Percentiles rank a stretch among this genome's conserved stretches.
Conservation (phyloP, 2,888 invertebrate species). For the Camponotus fellah region DNA sequence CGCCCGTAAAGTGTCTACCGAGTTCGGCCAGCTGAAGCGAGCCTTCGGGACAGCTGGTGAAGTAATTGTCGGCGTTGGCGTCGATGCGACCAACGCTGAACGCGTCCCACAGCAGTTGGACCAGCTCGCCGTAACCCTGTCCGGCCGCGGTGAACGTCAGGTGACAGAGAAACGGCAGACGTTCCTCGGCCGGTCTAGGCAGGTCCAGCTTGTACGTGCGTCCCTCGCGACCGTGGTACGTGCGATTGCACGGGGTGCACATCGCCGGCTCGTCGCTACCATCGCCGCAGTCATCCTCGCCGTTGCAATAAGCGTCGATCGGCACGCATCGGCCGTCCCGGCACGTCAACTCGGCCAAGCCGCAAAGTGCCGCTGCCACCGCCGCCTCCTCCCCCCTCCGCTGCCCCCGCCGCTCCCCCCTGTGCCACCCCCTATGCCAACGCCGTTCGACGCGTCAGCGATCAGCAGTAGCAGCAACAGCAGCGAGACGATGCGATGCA, state of each 20-base stretch:
- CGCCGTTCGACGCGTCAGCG: constrained; percentile 57
- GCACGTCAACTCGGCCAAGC: constrained; percentile 93
- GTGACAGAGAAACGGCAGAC: constrained; percentile 95
- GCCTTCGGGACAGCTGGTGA: constrained; percentile 94
- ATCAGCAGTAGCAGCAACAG: constrained; percentile 67
- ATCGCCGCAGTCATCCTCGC: constrained; percentile 94
- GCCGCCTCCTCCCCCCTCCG: not conserved
- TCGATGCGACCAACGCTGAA: constrained; percentile 95
- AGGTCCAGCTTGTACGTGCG: constrained; percentile 91
- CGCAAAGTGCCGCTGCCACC: constrained; percentile 88
- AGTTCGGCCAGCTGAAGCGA: constrained; percentile 95
- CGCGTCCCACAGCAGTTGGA: constrained; percentile 95
- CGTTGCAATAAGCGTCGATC: constrained; percentile 95
- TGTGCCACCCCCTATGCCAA: constrained; percentile 10
- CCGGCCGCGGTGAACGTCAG: constrained; percentile 97
- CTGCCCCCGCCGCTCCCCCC: not conserved
- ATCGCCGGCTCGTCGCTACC: constrained; percentile 94
- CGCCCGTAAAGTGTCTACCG: constrained; percentile 95
- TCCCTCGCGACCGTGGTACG: constrained; percentile 96
- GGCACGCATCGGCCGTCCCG: constrained; percentile 92
- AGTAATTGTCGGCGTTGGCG: constrained; percentile 88
- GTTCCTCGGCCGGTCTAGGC: constrained; percentile 90
- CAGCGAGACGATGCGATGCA: constrained; percentile 47
- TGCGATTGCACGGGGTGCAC: constrained; percentile 95
- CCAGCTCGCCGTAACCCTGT: constrained; percentile 94